phyloP scores from a whole-genome alignment of 2,888 invertebrate species.

The Synergus gifuensis region DNA sequence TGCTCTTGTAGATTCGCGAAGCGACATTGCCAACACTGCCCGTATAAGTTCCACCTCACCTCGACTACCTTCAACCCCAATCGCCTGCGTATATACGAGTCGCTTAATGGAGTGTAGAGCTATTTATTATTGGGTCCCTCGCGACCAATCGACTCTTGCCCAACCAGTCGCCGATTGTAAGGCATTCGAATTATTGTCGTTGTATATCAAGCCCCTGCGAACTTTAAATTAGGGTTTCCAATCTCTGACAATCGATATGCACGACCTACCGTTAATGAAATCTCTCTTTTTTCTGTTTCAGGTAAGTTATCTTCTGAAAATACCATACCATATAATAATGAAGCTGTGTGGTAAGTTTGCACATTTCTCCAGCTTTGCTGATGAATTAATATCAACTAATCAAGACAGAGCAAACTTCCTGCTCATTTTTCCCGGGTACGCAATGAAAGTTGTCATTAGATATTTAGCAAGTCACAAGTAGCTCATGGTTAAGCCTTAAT shows the following conservation, averaged over 20 bases:
- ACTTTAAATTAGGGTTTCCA: conserved; percentile 26
- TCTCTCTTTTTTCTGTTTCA: conserved; percentile 36
- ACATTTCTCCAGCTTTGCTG: neutral
- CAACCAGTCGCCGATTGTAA: neutral
- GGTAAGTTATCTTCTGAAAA: conserved; percentile 22
- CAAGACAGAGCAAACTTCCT: neutral
- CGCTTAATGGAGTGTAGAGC: conserved; percentile 27
- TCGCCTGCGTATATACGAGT: conserved; percentile 11
- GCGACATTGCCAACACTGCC: conserved; percentile 39
- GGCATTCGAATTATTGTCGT: conserved; percentile 31
- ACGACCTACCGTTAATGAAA: conserved; percentile 11
- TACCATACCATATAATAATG: neutral
- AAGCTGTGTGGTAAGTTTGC: neutral
- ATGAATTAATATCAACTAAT: no score
- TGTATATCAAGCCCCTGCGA: conserved; percentile 16
- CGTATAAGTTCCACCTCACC: conserved; percentile 22
- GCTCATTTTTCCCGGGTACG: neutral
- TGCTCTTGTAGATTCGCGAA: conserved; percentile 9
- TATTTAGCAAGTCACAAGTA: neutral
- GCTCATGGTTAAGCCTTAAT: conserved; percentile 24
- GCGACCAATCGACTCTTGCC: conserved; percentile 28
- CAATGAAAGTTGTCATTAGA: conserved; percentile 11
- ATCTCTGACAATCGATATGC: conserved; percentile 20
- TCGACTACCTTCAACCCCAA: conserved; percentile 29
- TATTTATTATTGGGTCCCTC: conserved; percentile 35